Evolutionary conservation across 2,797 vertebrate species (phyloP), one percentile per base, ranked within the genome.

Genomic region (Otolemur crassicaudatus): DNA sequence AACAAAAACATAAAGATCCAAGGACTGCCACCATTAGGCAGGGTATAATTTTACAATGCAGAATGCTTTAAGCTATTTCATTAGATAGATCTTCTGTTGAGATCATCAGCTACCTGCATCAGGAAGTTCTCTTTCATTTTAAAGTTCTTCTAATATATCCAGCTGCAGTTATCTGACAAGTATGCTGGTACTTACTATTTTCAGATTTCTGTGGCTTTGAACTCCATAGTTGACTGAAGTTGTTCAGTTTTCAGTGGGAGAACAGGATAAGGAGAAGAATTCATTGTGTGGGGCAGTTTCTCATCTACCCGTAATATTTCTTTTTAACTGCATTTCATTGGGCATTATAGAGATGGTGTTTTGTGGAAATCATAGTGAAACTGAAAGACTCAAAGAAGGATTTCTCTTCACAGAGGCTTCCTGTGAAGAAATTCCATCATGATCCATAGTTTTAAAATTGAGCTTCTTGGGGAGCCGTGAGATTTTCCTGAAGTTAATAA

Each of bases 1-100:
- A 73, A 87, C 49, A 85, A 60, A 80, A 94, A 53, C 58, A 56
- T 25, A 86, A 90, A 91, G 61, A 67, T 77, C 82, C 63, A 88
- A 69, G 69, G 31, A 73, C 25, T 69, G 56, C 75, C 56, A n/a
- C 56, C 17, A 5, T 56, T 53, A 69, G 72, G 49, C 90, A 60
- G 73, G 8, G 20, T 22, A 1, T 63, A 46, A 61, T 79, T 95
- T 75, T 65, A 25, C 13, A 69, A 6, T 40, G 17, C 61, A 34
- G 53, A 29, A 17, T 34, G 80, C 31, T 31, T 46, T 37, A 2
- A n/a, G 29, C 90, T 72, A 7, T 46, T 7, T 31, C 8, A 7
- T 23, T 27, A 34, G 40, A 29, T 29, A 56, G 46, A 27, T 61
- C 61, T 56, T 77, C 61, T 43, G 14, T 84, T 70, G 34, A 34